Conservation (phyloP, 2,797 vertebrate genomes). For the Tamandua tetradactyla region DNA sequence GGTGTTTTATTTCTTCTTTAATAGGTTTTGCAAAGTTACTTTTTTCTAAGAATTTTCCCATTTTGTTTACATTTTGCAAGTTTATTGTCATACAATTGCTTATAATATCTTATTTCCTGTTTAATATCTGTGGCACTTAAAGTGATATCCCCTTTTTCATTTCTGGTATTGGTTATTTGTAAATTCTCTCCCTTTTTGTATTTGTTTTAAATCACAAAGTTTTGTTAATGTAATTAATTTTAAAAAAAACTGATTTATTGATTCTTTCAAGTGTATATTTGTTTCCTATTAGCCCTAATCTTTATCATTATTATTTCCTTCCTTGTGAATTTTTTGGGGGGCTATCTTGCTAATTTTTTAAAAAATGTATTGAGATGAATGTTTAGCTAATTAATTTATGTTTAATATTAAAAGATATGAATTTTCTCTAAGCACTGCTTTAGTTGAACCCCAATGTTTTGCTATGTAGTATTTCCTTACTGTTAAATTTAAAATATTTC, state of each 20-base stretch:
- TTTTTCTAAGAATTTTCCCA: neutral
- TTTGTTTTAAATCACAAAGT: neutral
- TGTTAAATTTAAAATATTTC: neutral
- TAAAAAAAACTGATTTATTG: neutral
- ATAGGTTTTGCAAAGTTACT: neutral
- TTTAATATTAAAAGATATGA: neutral
- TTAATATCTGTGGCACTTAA: neutral
- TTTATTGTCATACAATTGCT: neutral
- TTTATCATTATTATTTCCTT: constrained; percentile 12
- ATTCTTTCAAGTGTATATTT: neutral
- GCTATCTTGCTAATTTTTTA: neutral
- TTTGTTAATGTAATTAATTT: neutral
- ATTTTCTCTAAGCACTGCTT: neutral
- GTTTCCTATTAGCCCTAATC: neutral
- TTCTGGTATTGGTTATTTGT: neutral
- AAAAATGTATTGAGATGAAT: too few species aligned
- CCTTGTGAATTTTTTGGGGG: neutral
- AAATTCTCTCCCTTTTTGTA: neutral
- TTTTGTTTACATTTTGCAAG: neutral
- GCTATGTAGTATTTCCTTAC: neutral
- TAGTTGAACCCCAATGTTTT: neutral
- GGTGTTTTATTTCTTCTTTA: neutral
- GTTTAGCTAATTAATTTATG: too few species aligned
- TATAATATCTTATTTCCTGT: neutral
- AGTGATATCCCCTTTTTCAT: neutral